Evolutionary conservation across 2,797 vertebrate genomes (phyloP).

Genomic region (Scolopax rusticola): DNA sequence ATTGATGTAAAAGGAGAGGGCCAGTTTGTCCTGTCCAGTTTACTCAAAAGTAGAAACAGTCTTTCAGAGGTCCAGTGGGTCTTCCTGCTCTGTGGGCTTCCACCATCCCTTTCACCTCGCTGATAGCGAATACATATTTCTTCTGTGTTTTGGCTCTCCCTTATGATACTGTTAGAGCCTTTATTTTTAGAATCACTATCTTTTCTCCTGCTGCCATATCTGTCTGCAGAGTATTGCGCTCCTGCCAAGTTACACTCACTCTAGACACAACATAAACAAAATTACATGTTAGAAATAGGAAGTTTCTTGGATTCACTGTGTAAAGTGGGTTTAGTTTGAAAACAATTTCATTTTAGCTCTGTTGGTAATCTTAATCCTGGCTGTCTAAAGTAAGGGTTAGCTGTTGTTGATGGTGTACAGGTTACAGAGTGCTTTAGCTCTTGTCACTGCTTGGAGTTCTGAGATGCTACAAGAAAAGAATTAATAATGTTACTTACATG

Average conservation of each 20-base stretch:
- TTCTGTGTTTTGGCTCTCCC: neutral
- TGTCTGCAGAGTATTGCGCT: slow-evolving; percentile 47
- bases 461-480: neutral
- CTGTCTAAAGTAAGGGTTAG: neutral
- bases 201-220: slow-evolving; percentile 55
- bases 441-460: neutral
- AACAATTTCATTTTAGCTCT: neutral
- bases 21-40: neutral
- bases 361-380: neutral
- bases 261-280: slow-evolving; percentile 65
- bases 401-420: neutral
- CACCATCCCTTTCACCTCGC: neutral
- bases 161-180: slow-evolving; percentile 21
- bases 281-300: neutral
- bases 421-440: neutral
- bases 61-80: neutral
- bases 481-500: neutral
- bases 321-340: neutral
- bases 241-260: slow-evolving; percentile 62
- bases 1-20: neutral
- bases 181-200: slow-evolving; percentile 71
- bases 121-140: neutral
- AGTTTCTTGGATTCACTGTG: neutral
- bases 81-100: neutral
- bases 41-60: neutral